Conservation (phyloP, 2,113 vertebrate genomes). For the Petrocephalus zakoni region DNA sequence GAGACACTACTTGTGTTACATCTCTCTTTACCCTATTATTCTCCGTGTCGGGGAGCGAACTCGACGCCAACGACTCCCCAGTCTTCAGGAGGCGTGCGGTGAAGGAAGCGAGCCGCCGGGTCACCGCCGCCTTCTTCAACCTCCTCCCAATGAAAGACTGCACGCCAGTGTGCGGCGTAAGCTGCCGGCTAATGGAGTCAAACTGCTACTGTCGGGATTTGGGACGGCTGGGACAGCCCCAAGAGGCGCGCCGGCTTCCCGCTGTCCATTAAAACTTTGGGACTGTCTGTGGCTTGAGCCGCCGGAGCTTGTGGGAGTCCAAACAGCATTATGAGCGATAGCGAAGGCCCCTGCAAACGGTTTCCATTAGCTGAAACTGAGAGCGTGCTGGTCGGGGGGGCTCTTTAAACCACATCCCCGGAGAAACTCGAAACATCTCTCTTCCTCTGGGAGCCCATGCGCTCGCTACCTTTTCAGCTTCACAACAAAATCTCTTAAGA, state of each 20-base stretch:
- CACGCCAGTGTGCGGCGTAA: not conserved
- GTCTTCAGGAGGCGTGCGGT: not conserved
- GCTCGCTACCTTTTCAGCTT: not conserved
- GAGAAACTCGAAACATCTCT: not conserved
- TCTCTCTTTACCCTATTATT: not conserved
- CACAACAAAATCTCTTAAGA: not conserved
- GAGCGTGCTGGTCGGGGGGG: not conserved
- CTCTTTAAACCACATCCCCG: not conserved
- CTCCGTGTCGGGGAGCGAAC: not conserved
- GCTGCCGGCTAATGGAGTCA: not conserved
- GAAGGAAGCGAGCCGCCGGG: not conserved
- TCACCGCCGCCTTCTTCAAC: not conserved
- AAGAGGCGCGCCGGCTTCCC: not conserved
- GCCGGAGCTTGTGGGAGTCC: not conserved
- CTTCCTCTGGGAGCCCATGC: not conserved
- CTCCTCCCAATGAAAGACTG: not conserved
- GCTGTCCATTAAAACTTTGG: not conserved
- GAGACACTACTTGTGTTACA: not conserved
- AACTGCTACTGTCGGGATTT: not conserved
- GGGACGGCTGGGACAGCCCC: not conserved
- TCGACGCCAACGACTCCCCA: not conserved
- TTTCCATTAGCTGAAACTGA: constrained; percentile 18
- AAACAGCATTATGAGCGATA: not conserved
- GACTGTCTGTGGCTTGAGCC: not conserved
- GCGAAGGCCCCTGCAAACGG: not conserved